A percentile compares a stretch with the other conserved stretches of the same genome.
Conservation (phyloP, 2,888 invertebrate genomes). For the Andrena dorsata region DNA sequence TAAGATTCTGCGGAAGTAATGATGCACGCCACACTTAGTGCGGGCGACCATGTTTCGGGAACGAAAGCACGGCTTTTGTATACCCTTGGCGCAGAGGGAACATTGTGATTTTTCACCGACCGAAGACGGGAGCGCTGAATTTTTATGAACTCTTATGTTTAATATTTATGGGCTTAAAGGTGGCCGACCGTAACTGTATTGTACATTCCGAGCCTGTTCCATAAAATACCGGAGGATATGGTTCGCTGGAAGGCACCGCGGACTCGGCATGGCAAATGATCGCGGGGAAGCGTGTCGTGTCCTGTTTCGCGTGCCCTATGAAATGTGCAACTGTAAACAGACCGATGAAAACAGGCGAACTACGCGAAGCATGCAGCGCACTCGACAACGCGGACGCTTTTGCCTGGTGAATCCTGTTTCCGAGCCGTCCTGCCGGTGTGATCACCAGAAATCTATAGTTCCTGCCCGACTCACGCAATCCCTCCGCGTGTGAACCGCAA, state of each 20-base stretch:
- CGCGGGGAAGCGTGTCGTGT: background rate
- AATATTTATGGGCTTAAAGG: background rate
- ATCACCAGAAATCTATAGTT: conserved; percentile 44
- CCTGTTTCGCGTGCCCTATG: background rate
- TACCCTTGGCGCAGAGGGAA: background rate
- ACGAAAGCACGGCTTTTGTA: conserved; percentile 6
- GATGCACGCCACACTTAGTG: conserved; percentile 2
- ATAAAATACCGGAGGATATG: background rate
- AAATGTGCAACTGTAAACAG: conserved; percentile 29
- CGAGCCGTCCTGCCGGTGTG: conserved; percentile 32
- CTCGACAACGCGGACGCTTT: conserved; percentile 43
- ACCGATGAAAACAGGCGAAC: conserved; percentile 2
- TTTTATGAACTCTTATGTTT: conserved; percentile 1
- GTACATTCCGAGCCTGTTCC: background rate
- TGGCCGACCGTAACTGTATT: background rate
- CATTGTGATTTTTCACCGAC: conserved; percentile 3
- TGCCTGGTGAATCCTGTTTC: conserved; percentile 36
- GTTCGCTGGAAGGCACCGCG: background rate
- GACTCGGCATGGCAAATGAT: conserved; percentile 18
- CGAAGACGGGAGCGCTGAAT: background rate
- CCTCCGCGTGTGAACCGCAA: conserved; percentile 27
- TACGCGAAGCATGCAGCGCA: conserved; percentile 21
- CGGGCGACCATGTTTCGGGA: conserved; percentile 31
- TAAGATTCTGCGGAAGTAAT: conserved; percentile 14
- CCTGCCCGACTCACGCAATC: conserved; percentile 24